These are phyloP conservation scores for Drosophila robusta DNA, from an alignment of 2,888 invertebrate species.

Conservation along the genomic window DNA sequence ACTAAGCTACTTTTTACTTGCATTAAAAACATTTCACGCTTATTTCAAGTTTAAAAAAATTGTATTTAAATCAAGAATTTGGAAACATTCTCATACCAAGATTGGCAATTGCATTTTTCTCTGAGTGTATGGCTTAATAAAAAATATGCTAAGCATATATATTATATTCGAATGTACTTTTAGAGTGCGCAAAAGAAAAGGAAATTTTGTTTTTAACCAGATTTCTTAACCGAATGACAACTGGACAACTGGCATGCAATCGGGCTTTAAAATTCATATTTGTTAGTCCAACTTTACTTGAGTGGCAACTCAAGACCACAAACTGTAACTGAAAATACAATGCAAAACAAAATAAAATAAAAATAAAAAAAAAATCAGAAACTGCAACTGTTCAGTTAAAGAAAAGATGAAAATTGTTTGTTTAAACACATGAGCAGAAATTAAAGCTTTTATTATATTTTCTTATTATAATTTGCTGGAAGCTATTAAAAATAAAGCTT, in stretches of 20 bases:
- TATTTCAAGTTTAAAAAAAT: too few species aligned
- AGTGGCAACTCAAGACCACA: conserved; percentile 6
- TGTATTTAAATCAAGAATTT: too few species aligned
- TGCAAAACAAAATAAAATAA: conserved; percentile 1
- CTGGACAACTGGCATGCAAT: conserved; percentile 31
- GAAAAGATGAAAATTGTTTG: conserved; percentile 3
- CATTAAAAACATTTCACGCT: too few species aligned
- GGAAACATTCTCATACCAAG: too few species aligned
- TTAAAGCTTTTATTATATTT: conserved; percentile 20
- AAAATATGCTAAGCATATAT: neutral
- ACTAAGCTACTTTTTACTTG: too few species aligned
- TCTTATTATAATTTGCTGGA: conserved; percentile 13
- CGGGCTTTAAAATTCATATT: neutral
- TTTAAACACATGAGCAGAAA: neutral
- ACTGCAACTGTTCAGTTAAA: conserved; percentile 18
- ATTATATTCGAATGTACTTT: conserved; percentile 1
- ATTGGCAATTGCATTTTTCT: neutral
- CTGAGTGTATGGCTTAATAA: neutral
- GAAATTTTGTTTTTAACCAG: conserved; percentile 2
- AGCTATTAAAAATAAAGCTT: conserved; percentile 35
- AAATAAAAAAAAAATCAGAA: conserved; percentile 7
- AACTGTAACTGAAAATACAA: neutral
- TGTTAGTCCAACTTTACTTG: conserved; percentile 25
- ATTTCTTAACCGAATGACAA: neutral
- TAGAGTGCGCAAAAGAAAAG: conserved; percentile 17